Evolutionary conservation across 1,140 invertebrate species (phyloP), one percentile per base, ranked within the genome.

Genomic region (Pararge aegeria): DNA sequence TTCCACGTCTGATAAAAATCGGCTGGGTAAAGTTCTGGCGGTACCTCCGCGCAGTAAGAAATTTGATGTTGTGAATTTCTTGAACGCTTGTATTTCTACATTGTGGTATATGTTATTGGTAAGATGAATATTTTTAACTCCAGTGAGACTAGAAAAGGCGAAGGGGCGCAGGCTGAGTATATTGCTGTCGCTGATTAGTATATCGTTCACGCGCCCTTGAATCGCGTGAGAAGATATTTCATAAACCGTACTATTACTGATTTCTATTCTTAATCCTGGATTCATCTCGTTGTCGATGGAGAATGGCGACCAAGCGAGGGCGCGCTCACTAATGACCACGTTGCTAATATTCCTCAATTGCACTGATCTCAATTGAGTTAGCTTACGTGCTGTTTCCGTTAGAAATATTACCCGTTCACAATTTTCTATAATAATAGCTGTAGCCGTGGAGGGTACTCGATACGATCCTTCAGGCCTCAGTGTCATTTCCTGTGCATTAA

Each of bases 41-140:
- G 15, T 50, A 12, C 83, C 90, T 0, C 91, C 91, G 1, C 90
- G 89, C 21, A 95, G 87, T 24, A 92, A 81, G 64, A 95, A 88
- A 61, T 92, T 92, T 24, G 92, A 89, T 0, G 94, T 92, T 21
- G 92, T 91, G 73, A 96, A 95, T 78, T 95, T 95, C 59, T 96
- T 96, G 68, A 96, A 95, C 1, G 94, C 93, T 75, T 95, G 94
- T 19, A 92, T 91, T 65, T 95, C 93, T 13, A 95, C 90, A 6
- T 84, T 90, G 19, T 91, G 90, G 15, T 95, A 84, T 1, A 66
- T 72, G 53, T 92, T 92, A 66, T 94, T 90, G 12, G 56, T 73
- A 21, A 94, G 75, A 64, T 91, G 84, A 46, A 94, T 84, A 19
- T 78, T 90, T 64, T 89, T 85, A n/a, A 89, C 87, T 51, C 92